phyloP scores from a whole-genome alignment of 2,113 vertebrate species.

The Hystrix brachyura region DNA sequence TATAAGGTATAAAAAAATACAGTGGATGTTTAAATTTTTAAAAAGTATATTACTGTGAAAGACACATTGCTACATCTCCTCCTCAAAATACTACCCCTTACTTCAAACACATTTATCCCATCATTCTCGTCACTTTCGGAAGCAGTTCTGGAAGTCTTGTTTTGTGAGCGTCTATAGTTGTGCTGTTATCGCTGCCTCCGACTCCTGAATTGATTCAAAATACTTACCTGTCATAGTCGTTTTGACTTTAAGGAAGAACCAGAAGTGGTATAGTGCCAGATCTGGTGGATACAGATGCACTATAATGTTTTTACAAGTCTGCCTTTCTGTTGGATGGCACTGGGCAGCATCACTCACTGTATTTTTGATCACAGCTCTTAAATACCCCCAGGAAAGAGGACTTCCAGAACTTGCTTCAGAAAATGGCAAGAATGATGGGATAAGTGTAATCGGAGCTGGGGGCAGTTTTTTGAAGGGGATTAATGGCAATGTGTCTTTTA shows the following conservation, averaged over 20 bases:
- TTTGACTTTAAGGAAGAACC: neutral
- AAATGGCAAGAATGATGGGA: neutral
- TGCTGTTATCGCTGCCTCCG: neutral
- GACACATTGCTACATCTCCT: neutral
- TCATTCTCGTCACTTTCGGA: neutral
- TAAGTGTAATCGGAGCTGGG: neutral
- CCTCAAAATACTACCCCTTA: neutral
- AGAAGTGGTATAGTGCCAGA: neutral
- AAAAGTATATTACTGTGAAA: neutral
- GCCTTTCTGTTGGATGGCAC: neutral
- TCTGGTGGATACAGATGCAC: neutral
- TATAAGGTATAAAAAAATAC: neutral
- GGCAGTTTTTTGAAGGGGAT: neutral
- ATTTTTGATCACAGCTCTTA: neutral
- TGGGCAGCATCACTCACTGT: neutral
- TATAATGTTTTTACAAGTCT: neutral
- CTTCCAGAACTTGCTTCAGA: neutral
- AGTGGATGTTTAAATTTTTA: neutral
- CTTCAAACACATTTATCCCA: neutral
- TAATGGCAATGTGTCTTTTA: neutral
- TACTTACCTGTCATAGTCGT: neutral
- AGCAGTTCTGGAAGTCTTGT: neutral
- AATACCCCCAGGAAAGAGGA: neutral
- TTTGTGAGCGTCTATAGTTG: neutral
- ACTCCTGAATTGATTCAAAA: neutral